phyloP scores from a whole-genome alignment of 2,888 invertebrate genomes.

The Coenonympha arcania region DNA sequence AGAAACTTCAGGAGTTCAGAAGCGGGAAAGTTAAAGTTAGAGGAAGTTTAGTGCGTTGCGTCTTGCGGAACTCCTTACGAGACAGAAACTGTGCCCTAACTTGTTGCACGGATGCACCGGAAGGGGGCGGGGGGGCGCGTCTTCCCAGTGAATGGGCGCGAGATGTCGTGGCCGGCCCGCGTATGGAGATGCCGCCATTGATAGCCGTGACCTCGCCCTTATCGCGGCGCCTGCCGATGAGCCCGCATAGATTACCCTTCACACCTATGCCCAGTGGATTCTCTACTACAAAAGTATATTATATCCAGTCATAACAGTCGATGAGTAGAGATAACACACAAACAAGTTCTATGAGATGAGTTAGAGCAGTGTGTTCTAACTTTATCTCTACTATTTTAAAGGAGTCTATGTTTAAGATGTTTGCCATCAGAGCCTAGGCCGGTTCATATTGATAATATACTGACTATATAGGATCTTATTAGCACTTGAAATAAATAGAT shows the following conservation, averaged over 20 bases:
- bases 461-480: too few species aligned
- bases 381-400: too few species aligned
- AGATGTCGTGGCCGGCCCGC: conserved; percentile 70
- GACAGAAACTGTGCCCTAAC: conserved; percentile 63
- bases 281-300: too few species aligned
- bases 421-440: too few species aligned
- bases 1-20: not conserved
- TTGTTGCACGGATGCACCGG: conserved; percentile 72
- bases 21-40: conserved; percentile 7
- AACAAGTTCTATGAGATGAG: too few species aligned
- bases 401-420: too few species aligned
- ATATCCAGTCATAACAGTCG: too few species aligned
- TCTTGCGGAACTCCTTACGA: conserved; percentile 61
- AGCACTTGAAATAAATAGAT: too few species aligned
- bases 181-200: conserved; percentile 73
- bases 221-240: conserved; percentile 54
- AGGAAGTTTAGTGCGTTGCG: conserved; percentile 31
- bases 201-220: conserved; percentile 71
- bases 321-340: too few species aligned
- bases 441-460: too few species aligned
- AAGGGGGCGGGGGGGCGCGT: conserved; percentile 50
- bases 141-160: conserved; percentile 74
- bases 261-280: not conserved
- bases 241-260: conserved; percentile 37
- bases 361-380: too few species aligned